These are phyloP conservation scores for Excalfactoria chinensis DNA, from an alignment of 2,113 vertebrate species.

Conservation along the genomic window DNA sequence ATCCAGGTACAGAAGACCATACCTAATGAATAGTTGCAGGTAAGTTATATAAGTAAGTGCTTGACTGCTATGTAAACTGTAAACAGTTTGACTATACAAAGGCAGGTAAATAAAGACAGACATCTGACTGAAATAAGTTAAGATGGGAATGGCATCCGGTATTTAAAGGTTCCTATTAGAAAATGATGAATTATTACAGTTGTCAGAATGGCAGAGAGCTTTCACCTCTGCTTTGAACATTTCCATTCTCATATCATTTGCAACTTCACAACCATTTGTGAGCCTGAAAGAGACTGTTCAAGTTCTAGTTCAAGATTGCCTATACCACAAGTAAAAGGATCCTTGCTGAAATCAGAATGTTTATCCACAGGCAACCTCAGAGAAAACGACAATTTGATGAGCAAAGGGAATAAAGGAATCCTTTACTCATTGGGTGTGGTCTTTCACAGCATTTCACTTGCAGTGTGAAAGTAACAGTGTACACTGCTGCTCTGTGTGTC, in stretches of 20 bases:
- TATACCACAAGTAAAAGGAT: neutral
- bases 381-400: neutral
- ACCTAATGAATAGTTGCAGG: neutral
- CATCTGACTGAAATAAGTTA: neutral
- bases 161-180: neutral
- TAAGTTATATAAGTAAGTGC: neutral
- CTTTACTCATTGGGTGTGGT: neutral
- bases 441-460: neutral
- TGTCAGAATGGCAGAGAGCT: neutral
- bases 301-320: neutral
- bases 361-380: neutral
- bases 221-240: neutral
- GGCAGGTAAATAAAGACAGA: neutral
- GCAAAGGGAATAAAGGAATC: neutral
- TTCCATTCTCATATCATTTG: neutral
- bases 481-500: neutral
- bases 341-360: neutral
- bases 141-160: neutral
- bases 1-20: neutral
- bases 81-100: neutral
- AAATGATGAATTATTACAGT: neutral
- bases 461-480: neutral
- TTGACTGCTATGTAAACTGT: neutral
- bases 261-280: neutral
- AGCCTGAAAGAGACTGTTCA: neutral